phyloP scores from a whole-genome alignment of 1,140 invertebrate genomes.

The Dysdera silvatica region DNA sequence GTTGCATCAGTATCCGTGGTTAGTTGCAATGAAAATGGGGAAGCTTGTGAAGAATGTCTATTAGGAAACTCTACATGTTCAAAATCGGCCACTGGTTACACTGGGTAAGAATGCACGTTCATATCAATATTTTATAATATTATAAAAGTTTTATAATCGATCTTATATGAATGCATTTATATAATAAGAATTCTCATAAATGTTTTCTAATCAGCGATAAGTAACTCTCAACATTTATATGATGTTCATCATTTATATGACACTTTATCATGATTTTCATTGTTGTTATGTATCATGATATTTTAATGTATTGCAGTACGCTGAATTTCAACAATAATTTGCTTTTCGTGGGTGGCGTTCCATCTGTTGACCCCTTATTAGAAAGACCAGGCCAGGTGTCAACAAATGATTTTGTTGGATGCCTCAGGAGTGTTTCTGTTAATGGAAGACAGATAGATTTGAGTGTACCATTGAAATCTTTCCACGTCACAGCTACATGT shows the following conservation, averaged over 20 bases:
- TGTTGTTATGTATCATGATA: background rate
- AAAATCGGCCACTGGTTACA: slow-evolving; percentile 69
- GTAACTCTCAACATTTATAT: background rate
- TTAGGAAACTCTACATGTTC: slow-evolving; percentile 72
- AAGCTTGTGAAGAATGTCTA: slow-evolving; percentile 72
- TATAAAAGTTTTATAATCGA: background rate
- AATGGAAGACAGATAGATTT: slow-evolving; percentile 74
- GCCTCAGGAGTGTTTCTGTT: slow-evolving; percentile 78
- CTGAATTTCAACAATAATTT: slow-evolving; percentile 86
- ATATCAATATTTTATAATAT: background rate
- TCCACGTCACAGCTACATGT: slow-evolving; percentile 66
- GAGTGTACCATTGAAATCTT: slow-evolving; percentile 59
- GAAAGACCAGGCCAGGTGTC: slow-evolving; percentile 78
- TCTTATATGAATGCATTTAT: slow-evolving; percentile 3
- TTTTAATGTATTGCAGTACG: slow-evolving; percentile 55
- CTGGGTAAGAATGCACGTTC: slow-evolving; percentile 62
- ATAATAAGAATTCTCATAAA: slow-evolving; percentile 13
- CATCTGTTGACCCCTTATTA: slow-evolving; percentile 69
- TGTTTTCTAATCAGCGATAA: slow-evolving; percentile 18
- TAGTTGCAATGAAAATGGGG: slow-evolving; percentile 70
- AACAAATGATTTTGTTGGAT: slow-evolving; percentile 86
- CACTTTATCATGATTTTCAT: background rate
- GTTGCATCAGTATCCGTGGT: slow-evolving; percentile 75
- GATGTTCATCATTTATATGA: too few relatives aligned
- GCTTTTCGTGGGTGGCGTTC: slow-evolving; percentile 73